phyloP scores from a whole-genome alignment of 2,888 invertebrate species.

The Drosophila stalkeri region DNA sequence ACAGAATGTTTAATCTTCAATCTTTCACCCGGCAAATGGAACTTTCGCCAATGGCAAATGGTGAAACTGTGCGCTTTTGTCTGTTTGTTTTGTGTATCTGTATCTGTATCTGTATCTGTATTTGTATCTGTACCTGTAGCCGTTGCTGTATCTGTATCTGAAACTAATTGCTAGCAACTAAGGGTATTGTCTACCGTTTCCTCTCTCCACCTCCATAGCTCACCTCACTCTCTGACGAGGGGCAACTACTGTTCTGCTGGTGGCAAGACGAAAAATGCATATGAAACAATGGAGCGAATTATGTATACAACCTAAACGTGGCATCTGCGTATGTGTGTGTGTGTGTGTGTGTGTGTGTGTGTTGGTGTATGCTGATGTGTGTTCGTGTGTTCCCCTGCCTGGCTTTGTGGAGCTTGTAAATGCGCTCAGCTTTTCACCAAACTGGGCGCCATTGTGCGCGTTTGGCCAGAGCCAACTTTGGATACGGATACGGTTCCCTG shows the following conservation, averaged over 20 bases:
- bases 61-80: slow-evolving; percentile 28
- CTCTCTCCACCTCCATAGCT: slow-evolving; percentile 23
- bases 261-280: slow-evolving; percentile 50
- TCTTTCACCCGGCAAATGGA: slow-evolving; percentile 38
- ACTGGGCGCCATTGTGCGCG: slow-evolving; percentile 63
- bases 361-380: slow-evolving; percentile 2
- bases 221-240: not conserved
- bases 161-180: slow-evolving; percentile 63
- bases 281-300: slow-evolving; percentile 64
- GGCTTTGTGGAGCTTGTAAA: slow-evolving; percentile 47
- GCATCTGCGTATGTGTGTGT: slow-evolving; percentile 13
- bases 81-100: slow-evolving; percentile 28
- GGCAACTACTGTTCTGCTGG: slow-evolving; percentile 20
- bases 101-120: not conserved
- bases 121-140: slow-evolving; percentile 20
- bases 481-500: slow-evolving; percentile 64
- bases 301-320: slow-evolving; percentile 33
- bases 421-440: slow-evolving; percentile 66
- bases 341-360: slow-evolving; percentile 5
- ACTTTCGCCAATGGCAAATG: slow-evolving; percentile 56
- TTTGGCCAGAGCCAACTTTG: slow-evolving; percentile 53
- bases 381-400: slow-evolving; percentile 28
- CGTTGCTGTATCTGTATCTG: slow-evolving; percentile 36
- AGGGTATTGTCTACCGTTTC: slow-evolving; percentile 58
- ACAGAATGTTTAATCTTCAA: slow-evolving; percentile 44